Conservation (phyloP, 2,888 invertebrate genomes). For the Cryptus armator region DNA sequence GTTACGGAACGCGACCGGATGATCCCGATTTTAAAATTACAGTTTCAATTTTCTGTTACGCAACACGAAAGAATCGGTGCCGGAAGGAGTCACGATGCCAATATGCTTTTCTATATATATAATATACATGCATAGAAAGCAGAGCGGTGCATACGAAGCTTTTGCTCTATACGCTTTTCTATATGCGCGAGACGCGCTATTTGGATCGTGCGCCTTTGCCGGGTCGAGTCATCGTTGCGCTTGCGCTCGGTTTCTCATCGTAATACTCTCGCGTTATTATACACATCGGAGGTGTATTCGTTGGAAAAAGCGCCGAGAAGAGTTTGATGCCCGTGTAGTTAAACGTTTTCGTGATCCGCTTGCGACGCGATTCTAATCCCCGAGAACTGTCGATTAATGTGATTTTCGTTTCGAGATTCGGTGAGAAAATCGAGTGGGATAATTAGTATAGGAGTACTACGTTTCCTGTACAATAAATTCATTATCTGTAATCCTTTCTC, state of each 20-base stretch:
- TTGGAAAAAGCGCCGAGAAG: conserved; percentile 8
- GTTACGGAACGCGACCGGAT: not conserved
- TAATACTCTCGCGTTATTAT: conserved; percentile 2
- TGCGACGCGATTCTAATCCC: not conserved
- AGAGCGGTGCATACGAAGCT: conserved; percentile 6
- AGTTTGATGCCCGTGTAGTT: conserved; percentile 30
- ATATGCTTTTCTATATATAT: conserved; percentile 24
- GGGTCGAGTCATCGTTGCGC: conserved; percentile 31
- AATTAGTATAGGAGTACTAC: not conserved
- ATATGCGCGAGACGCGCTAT: conserved; percentile 46
- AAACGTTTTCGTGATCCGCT: conserved; percentile 10
- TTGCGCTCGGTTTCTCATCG: conserved; percentile 38
- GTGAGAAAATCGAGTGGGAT: not conserved
- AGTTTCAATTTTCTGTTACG: conserved; percentile 30
- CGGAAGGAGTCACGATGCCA: conserved; percentile 44
- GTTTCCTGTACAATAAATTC: not conserved
- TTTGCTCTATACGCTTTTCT: conserved; percentile 43
- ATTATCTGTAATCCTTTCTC: no score
- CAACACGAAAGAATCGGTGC: conserved; percentile 29
- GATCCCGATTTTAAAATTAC: not conserved
- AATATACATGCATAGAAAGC: conserved; percentile 10
- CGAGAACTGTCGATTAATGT: not conserved
- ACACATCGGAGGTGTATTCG: not conserved
- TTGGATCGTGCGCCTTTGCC: conserved; percentile 50
- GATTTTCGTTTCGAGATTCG: not conserved